A percentile compares a stretch with the other conserved stretches of the same genome.
phyloP scores from a whole-genome alignment of 1,140 invertebrate species.

The Bursaphelenchus mucronatus region DNA sequence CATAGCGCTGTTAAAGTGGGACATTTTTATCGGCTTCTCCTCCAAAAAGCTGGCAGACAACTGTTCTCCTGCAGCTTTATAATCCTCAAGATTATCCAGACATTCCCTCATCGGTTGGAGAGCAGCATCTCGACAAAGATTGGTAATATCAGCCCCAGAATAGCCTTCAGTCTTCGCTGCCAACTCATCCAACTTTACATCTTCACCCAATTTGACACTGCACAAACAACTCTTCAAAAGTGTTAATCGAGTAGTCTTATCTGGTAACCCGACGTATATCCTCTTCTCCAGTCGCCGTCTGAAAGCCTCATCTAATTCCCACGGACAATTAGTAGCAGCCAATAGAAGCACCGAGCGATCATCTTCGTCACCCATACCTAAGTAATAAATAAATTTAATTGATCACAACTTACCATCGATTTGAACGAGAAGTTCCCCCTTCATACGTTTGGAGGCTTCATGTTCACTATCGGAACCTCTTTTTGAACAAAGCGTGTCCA shows the following conservation, averaged over 20 bases:
- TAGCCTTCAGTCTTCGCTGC: constrained; percentile 51
- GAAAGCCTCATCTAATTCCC: constrained; percentile 97
- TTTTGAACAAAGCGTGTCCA: constrained; percentile 92
- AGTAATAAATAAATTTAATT: constrained; percentile 19
- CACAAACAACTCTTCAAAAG: constrained; percentile 34
- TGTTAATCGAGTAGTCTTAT: constrained; percentile 55
- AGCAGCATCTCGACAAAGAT: constrained; percentile 48
- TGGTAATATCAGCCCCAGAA: constrained; percentile 51
- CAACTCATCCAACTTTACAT: constrained; percentile 40
- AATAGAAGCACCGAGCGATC: constrained; percentile 90
- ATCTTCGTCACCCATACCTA: constrained; percentile 37
- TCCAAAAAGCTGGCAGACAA: constrained; percentile 21
- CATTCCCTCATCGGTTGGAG: constrained; percentile 42
- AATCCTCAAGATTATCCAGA: constrained; percentile 19
- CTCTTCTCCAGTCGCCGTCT: constrained; percentile 89
- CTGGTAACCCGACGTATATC: constrained; percentile 98
- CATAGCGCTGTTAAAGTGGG: constrained; percentile 1
- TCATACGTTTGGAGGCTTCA: constrained; percentile 91
- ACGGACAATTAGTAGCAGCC: constrained; percentile 98
- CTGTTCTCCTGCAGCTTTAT: constrained; percentile 12
- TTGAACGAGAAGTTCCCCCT: constrained; percentile 94
- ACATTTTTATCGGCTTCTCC: constrained; percentile 6
- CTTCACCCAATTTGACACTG: constrained; percentile 44
- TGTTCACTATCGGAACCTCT: constrained; percentile 94
- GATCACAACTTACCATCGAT: constrained; percentile 78